Evolutionary conservation across 2,113 vertebrate species (phyloP).

Genomic region (Leptobrachium ailaonicum): DNA sequence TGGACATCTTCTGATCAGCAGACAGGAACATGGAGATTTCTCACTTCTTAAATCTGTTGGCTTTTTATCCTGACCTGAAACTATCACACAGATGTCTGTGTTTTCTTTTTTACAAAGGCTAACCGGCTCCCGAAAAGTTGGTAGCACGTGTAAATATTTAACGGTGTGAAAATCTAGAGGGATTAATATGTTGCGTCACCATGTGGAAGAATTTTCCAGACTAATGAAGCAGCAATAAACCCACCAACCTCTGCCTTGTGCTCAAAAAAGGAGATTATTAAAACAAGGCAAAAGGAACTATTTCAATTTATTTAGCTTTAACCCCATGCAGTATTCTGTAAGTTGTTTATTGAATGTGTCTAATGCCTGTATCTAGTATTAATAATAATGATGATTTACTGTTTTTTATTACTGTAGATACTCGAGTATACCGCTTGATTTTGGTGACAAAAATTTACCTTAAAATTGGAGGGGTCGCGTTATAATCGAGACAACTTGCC

Average conservation of each 20-base stretch:
- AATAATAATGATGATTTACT: too few species aligned
- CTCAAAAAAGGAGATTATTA: constrained; percentile 32
- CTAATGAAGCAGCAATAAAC: constrained; percentile 33
- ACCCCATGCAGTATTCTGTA: neutral
- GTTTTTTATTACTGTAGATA: too few species aligned
- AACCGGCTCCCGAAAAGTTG: constrained; percentile 61
- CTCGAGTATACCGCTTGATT: too few species aligned
- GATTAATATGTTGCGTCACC: constrained; percentile 61
- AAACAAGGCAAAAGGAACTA: constrained; percentile 48
- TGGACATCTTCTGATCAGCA: constrained; percentile 50
- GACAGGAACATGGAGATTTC: constrained; percentile 45
- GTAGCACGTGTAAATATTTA: constrained; percentile 57
- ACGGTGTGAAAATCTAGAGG: constrained; percentile 57
- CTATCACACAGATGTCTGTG: constrained; percentile 38
- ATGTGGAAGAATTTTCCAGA: constrained; percentile 54
- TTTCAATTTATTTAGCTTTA: constrained; percentile 12
- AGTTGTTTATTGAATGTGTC: too few species aligned
- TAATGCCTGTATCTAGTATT: too few species aligned
- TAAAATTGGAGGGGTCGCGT: too few species aligned
- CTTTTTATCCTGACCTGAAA: constrained; percentile 50
- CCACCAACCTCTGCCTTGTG: constrained; percentile 34
- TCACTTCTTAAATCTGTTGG: constrained; percentile 38
- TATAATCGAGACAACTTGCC: too few species aligned
- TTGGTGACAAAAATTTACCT: too few species aligned
- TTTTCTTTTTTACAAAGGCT: constrained; percentile 46